A percentile compares a stretch with the other conserved stretches of the same genome.
These are phyloP conservation scores for Paramuricea clavata DNA, from an alignment of 92 coral and sea anemone genomes.

Conservation along the genomic window DNA sequence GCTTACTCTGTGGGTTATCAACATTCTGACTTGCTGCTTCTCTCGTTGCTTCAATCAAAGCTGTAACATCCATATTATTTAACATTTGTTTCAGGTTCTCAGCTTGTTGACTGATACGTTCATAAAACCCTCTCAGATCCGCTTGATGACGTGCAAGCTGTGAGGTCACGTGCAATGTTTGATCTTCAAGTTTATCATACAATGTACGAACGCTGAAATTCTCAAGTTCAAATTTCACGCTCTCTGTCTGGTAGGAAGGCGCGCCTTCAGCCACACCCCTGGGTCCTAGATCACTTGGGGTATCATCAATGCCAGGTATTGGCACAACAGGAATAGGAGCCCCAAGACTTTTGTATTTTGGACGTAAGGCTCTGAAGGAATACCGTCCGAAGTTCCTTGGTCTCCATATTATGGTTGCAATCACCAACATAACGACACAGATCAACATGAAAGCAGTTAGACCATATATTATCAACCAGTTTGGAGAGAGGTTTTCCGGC, in stretches of 20 bases:
- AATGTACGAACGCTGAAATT: constrained; percentile 94
- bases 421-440: constrained; percentile 88
- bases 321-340: constrained; percentile 99
- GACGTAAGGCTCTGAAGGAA: constrained; percentile 88
- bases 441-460: constrained; percentile 95
- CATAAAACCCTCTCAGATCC: constrained; percentile 95
- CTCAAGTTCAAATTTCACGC: constrained; percentile 87
- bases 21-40: constrained; percentile 69
- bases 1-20: constrained; percentile 29
- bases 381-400: constrained; percentile 91
- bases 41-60: constrained; percentile 90
- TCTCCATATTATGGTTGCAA: constrained; percentile 98
- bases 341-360: constrained; percentile 96
- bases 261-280: constrained; percentile 95
- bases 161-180: constrained; percentile 97
- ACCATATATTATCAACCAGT: constrained; percentile 93
- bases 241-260: constrained; percentile 75
- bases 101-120: constrained; percentile 94
- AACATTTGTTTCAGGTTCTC: constrained; percentile 96
- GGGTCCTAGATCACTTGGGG: constrained; percentile 88
- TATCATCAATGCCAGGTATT: constrained; percentile 94
- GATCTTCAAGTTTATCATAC: constrained; percentile 96
- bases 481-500: constrained; percentile 95
- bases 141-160: constrained; percentile 98
- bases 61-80: constrained; percentile 94